These are phyloP conservation scores for Sanderia malayensis DNA, from an alignment of 30 jellyfish, hydroid and myxozoan genomes.

Conservation along the genomic window DNA sequence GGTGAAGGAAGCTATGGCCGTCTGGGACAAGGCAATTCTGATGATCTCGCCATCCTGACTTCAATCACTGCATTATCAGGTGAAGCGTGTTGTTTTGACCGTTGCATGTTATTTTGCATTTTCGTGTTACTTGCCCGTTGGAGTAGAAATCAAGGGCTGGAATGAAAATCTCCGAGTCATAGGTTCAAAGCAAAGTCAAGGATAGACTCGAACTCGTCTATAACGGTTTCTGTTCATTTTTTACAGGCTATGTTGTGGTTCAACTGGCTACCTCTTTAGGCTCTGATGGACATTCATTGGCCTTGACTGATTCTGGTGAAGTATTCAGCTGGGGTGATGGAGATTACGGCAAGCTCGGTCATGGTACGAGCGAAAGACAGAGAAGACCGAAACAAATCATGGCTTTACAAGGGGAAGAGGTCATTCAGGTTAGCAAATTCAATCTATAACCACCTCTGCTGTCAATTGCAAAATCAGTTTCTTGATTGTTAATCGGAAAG, in stretches of 20 bases:
- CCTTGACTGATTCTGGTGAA: constrained; percentile 93
- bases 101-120: too few species aligned
- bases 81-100: too few species aligned
- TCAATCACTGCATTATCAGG: constrained; percentile 85
- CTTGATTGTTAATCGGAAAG: too few species aligned
- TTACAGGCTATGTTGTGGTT: constrained; percentile 68
- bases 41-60: constrained; percentile 57
- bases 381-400: constrained; percentile 81
- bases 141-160: too few species aligned
- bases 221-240: too few species aligned
- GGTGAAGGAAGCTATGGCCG: constrained; percentile 97
- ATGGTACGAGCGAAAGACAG: constrained; percentile 88
- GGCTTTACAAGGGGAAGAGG: constrained; percentile 81
- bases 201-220: too few species aligned
- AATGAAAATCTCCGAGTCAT: too few species aligned
- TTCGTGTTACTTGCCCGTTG: too few species aligned
- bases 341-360: constrained; percentile 94
- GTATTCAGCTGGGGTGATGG: constrained; percentile 99
- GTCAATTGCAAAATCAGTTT: too few species aligned
- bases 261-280: constrained; percentile 92
- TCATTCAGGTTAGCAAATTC: constrained; percentile 78
- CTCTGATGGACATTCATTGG: constrained; percentile 89
- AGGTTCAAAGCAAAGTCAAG: too few species aligned
- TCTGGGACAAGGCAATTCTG: constrained; percentile 94
- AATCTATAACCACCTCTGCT: too few species aligned